Conservation (phyloP, 2,113 vertebrate genomes). For the Corynorhinus townsendii region DNA sequence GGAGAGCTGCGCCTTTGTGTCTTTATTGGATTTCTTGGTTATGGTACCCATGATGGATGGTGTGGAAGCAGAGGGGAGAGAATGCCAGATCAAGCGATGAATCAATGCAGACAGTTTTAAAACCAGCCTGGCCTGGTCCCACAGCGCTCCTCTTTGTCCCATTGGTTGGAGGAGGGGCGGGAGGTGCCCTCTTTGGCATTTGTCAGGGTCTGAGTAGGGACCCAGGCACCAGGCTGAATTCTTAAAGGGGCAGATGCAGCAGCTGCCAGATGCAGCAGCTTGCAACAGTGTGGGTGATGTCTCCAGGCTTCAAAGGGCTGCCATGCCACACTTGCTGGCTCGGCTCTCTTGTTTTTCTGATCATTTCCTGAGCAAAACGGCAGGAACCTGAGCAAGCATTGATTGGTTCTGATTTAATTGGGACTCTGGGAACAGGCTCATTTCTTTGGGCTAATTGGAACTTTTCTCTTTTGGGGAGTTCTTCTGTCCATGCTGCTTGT, state of each 20-base stretch:
- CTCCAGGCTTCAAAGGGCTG: conserved; percentile 55
- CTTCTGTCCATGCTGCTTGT: not conserved
- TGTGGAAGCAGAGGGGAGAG: conserved; percentile 50
- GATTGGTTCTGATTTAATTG: conserved; percentile 53
- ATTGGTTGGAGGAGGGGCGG: not conserved
- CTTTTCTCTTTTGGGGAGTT: conserved; percentile 56
- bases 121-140: conserved; percentile 21
- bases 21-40: conserved; percentile 69
- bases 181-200: not conserved
- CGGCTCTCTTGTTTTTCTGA: conserved; percentile 67
- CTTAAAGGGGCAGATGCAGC: conserved; percentile 38
- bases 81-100: conserved; percentile 42
- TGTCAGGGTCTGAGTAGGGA: conserved; percentile 27
- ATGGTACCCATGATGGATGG: conserved; percentile 60
- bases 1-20: conserved; percentile 46
- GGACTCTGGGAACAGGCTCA: conserved; percentile 67
- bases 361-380: conserved; percentile 68
- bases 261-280: not conserved
- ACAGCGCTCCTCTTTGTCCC: conserved; percentile 31
- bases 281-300: conserved; percentile 35
- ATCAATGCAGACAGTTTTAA: conserved; percentile 50
- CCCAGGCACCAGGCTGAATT: conserved; percentile 45
- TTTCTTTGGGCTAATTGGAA: conserved; percentile 72
- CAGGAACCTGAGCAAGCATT: conserved; percentile 59
- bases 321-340: accelerated